Evolutionary conservation across 2,113 vertebrate species (phyloP).

Genomic region (Sinocyclocheilus anophthalmus): DNA sequence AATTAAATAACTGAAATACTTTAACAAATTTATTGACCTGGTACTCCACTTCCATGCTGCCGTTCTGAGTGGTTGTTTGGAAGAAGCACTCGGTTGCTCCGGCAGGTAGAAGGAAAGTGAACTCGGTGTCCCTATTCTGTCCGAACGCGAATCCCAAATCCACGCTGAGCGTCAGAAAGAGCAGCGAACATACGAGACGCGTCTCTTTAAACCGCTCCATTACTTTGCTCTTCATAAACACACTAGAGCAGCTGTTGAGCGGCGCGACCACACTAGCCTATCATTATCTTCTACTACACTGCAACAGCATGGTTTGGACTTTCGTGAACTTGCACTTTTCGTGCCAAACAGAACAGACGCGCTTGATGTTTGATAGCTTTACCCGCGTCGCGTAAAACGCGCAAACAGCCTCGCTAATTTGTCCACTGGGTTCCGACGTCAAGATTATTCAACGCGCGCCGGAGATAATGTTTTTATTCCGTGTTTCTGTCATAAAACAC

Average conservation of each 20-base stretch:
- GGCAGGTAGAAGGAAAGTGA: slow-evolving; percentile 85
- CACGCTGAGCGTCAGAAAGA: slow-evolving; percentile 46
- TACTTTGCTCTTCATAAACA: neutral
- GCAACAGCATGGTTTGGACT: neutral
- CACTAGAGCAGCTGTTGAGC: neutral
- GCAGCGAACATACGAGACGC: slow-evolving; percentile 48
- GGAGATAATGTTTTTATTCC: neutral
- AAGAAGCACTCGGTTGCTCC: slow-evolving; percentile 84
- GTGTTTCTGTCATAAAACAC: neutral
- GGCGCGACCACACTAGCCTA: neutral
- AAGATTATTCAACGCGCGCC: neutral
- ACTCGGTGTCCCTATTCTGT: slow-evolving; percentile 72
- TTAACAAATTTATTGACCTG: slow-evolving; percentile 73
- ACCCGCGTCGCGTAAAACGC: neutral
- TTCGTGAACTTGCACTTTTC: neutral
- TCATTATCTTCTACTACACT: neutral
- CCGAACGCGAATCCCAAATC: slow-evolving; percentile 54
- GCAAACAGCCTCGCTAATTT: neutral
- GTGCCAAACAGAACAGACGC: neutral
- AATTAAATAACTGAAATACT: neutral
- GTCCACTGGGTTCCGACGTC: neutral
- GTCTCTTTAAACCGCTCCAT: neutral
- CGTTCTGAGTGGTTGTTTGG: slow-evolving; percentile 71
- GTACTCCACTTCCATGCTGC: slow-evolving; percentile 82
- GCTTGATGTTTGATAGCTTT: neutral